Evolutionary conservation across 1,140 invertebrate species (phyloP), one percentile per base, ranked within the genome.

Genomic region (Lordiphosa mommai): DNA sequence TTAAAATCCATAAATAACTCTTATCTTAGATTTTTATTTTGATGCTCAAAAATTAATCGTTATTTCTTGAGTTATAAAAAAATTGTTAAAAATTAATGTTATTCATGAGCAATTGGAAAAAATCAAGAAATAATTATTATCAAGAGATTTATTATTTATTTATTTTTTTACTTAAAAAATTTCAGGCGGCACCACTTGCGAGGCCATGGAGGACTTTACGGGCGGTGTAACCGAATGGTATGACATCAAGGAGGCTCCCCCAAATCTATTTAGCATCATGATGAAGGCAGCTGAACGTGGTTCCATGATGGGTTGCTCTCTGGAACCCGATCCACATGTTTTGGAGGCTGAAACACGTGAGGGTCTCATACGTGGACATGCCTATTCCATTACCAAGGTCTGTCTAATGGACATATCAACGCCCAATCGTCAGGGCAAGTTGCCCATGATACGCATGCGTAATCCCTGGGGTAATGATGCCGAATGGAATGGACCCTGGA

Each of bases 381-480:
- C 99, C 4, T 96, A 96, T 88, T 98, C 96, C 76, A 94, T 99
- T 40, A 99, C 99, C 0, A 93, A 94, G 71, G 94, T 99, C 0
- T 95, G 96, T 86, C 92, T 95, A 71, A 94, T 97, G 38, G 95
- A 97, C 87, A 97, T 98, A 41, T 91, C 94, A 80, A 97, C 95
- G 0, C 95, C 95, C 0, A 94, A 94, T 76, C 92, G 92, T 4
- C 89, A 90, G 3, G 95, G 95, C 12, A 96, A 95, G 90, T 95
- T 97, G 68, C 95, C 96, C 1, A 91, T 99, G 47, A 86, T 88
- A 30, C 91, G 98, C 47, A 92, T 99, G 73, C 91, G 98, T 40
- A 99, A 99, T 92, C 98, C 98, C 0, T 99, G 98, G 98, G 98
- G 98, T 13, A 99, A 99, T 88, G 96, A 98, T 85, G 94, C 94